Percentiles rank a stretch among this genome's conserved stretches.
Evolutionary conservation across 2,797 vertebrate species (phyloP).

Genomic region (Trematomus bernacchii): DNA sequence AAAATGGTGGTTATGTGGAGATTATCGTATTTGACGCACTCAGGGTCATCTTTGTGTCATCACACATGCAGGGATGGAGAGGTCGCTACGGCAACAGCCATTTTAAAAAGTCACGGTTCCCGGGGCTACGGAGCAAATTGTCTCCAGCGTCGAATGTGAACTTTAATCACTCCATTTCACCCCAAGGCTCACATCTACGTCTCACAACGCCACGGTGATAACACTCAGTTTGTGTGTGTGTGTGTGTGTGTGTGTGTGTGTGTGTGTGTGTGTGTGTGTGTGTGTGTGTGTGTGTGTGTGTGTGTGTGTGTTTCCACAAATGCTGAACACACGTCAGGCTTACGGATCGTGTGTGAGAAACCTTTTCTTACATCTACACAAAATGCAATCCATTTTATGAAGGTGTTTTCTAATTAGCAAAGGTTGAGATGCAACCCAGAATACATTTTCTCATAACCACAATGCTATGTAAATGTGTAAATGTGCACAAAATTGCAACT

Average conservation of each 20-base stretch:
- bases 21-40: slow-evolving; percentile 10
- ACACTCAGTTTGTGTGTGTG: not conserved
- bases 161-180: slow-evolving; percentile 45
- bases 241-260: slow-evolving; percentile 13
- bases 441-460: no score
- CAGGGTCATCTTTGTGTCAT: slow-evolving; percentile 9
- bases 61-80: slow-evolving; percentile 2
- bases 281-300: no score
- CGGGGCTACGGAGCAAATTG: slow-evolving; percentile 35
- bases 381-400: no score
- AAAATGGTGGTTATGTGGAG: no score
- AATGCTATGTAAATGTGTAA: no score
- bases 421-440: no score
- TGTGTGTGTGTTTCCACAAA: slow-evolving; percentile 13
- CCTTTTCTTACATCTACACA: no score
- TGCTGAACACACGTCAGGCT: not conserved
- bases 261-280: no score
- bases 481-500: no score
- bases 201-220: slow-evolving; percentile 24
- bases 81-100: slow-evolving; percentile 48
- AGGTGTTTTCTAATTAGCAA: no score
- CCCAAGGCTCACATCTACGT: slow-evolving; percentile 23
- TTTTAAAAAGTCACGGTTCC: slow-evolving; percentile 12
- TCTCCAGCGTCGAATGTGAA: slow-evolving; percentile 50
- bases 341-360: not conserved